Evolutionary conservation across 2,113 vertebrate genomes (phyloP), one percentile per base, ranked within the genome.

Genomic region (Cyanoderma ruficeps): DNA sequence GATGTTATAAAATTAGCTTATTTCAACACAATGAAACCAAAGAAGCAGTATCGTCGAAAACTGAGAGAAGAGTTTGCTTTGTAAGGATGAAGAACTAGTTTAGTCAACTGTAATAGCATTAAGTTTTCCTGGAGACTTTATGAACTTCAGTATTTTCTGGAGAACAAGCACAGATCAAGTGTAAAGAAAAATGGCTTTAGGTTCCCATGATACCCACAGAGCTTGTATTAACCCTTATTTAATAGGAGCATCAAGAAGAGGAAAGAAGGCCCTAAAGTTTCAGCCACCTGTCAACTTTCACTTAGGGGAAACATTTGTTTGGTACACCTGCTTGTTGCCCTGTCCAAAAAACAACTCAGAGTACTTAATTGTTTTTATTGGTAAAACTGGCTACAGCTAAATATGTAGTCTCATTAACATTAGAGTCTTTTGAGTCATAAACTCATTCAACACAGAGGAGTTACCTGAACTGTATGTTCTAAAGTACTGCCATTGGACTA

Each of bases 1-100:
- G 99, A 99, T 95, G 99, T 99, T 55, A 99, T 99, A 95, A 99
- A 99, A 95, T 98, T 99, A 96, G 99, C 99, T 39, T 99, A 99
- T 98, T 99, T 99, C 98, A 99, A 99, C 98, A 99, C 99, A 96
- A 99, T 99, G 99, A 99, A 99, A 98, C 99, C 99, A 99, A 99
- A 99, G 99, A 99, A 99, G 97, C 99, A 99, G 72, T 99, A 99
- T 96, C 98, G 99, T 59, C 98, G 99, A 83, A 98, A 99, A 79
- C 97, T 99, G 95, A 98, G 99, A 93, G 99, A 99, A 97, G 99
- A 99, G 97, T 99, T 99, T 98, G 98, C 98, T 97, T 99, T 99
- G 99, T 99, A 98, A 99, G 99, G 97, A 97, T 83, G 63, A 89
- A 96, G 79, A 83, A 90, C 71, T 90, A 56, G 30, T 89, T 96